These are phyloP conservation scores for Gymnocheta viridis DNA, from an alignment of 2,888 invertebrate species.

Conservation along the genomic window DNA sequence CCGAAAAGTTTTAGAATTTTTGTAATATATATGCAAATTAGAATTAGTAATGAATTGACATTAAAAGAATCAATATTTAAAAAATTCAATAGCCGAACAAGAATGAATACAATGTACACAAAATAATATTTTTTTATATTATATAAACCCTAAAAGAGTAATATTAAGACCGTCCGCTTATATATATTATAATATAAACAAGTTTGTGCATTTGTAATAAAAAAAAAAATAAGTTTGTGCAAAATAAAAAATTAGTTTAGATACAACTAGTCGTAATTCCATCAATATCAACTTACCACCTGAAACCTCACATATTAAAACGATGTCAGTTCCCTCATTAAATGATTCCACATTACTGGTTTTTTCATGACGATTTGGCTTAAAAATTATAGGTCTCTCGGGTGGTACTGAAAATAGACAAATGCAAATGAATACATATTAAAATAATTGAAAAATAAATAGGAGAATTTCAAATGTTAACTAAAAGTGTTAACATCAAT, in stretches of 20 bases:
- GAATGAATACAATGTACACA: too few relatives aligned
- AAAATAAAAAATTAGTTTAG: slow-evolving; percentile 10
- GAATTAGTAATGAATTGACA: too few relatives aligned
- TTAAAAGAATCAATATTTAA: too few relatives aligned
- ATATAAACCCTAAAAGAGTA: too few relatives aligned
- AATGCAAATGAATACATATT: slow-evolving; percentile 36
- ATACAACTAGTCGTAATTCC: slow-evolving; percentile 31
- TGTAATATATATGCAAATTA: too few relatives aligned
- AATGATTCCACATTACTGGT: slow-evolving; percentile 90
- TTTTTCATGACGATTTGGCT: slow-evolving; percentile 89
- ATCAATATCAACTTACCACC: slow-evolving; percentile 85
- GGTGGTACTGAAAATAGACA: slow-evolving; percentile 87
- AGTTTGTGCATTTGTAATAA: slow-evolving; percentile 3
- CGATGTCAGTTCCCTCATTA: slow-evolving; percentile 92
- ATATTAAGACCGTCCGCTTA: not conserved
- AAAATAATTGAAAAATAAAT: slow-evolving; percentile 29
- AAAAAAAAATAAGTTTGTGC: not conserved
- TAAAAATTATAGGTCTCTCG: slow-evolving; percentile 90
- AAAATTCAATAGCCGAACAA: too few relatives aligned
- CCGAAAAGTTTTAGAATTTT: too few relatives aligned
- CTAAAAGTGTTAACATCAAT: slow-evolving; percentile 68
- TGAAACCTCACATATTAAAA: slow-evolving; percentile 91
- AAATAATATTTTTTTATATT: not conserved
- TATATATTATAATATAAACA: not conserved
- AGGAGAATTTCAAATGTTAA: slow-evolving; percentile 33